Evolutionary conservation across 2,888 invertebrate species (phyloP), one percentile per base, ranked within the genome.

Genomic region (Crematogaster levior): DNA sequence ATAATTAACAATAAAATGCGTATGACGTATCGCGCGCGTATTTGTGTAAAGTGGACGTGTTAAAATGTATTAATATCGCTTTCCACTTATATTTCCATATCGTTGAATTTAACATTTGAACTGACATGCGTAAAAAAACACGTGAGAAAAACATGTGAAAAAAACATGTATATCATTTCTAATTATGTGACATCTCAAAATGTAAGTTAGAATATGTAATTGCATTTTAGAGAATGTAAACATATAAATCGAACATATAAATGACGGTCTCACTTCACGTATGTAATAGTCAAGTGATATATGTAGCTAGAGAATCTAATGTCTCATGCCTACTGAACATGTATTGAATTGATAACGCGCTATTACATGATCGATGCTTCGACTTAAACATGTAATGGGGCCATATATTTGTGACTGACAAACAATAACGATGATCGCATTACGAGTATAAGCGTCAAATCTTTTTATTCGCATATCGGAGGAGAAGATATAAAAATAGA

Each of bases 341-440:
- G 18, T 65, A 43, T 73, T 58, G 24, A 48, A 66, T 51, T 75
- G 74, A 75, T 75, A 63, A 75, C 12, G 63, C 74, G 48, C 74
- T 63, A n/a, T 75, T 75, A 75, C 74, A 75, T 51, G 74, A 63
- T 75, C 66, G 75, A 75, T 66, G 48, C 37, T 37, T 65, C 75
- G 65, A 51, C 30, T 61, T 61, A 46, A 46, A 34, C 30, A 74
- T 74, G 73, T 73, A 73, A 73, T 73, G n/a, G 75, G 27, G 75
- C 48, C 51, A 65, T 75, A 51, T 66, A 66, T 65, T 56, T 40
- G 65, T 66, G 66, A 75, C 51, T 53, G 75, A 53, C 75, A 75
- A 75, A 75, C 51, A 75, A 75, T 75, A 75, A 75, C 21, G 40
- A 65, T 37, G 75, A 75, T 66, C 66, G 66, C 15, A n/a, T 75